Conservation (phyloP, 2,113 vertebrate species). For the Oreotrochilus melanogaster region DNA sequence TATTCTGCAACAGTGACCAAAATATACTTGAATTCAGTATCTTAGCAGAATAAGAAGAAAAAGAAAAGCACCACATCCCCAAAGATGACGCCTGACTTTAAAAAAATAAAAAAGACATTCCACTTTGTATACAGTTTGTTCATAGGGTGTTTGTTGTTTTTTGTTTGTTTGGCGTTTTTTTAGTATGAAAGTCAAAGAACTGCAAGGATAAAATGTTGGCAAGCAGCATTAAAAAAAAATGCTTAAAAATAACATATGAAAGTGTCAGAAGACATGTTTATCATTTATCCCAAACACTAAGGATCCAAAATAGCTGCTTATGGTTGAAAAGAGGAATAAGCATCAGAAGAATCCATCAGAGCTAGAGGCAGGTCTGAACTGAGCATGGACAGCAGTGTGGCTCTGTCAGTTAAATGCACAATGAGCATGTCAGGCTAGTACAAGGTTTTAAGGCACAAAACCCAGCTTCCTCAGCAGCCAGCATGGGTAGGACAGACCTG, state of each 20-base stretch:
- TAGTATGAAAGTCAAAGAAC: conserved; percentile 38
- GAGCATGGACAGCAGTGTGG: background rate
- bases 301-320: conserved; percentile 1
- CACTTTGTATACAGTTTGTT: background rate
- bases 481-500: background rate
- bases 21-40: background rate
- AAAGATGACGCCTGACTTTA: background rate
- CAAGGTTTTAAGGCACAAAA: background rate
- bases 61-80: conserved; percentile 1
- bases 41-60: background rate
- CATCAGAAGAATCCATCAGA: background rate
- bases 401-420: background rate
- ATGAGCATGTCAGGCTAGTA: accelerated
- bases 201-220: conserved; percentile 16
- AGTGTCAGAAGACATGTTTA: conserved; percentile 10
- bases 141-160: background rate
- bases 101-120: background rate
- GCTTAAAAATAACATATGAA: conserved; percentile 43
- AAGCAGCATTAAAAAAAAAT: conserved; percentile 48
- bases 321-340: background rate
- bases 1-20: background rate
- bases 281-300: background rate
- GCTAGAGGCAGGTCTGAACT: background rate
- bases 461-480: background rate
- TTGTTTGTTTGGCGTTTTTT: background rate